A percentile compares a stretch with the other conserved stretches of the same genome.
Conservation (phyloP, 2,797 vertebrate species). For the Anguilla anguilla region DNA sequence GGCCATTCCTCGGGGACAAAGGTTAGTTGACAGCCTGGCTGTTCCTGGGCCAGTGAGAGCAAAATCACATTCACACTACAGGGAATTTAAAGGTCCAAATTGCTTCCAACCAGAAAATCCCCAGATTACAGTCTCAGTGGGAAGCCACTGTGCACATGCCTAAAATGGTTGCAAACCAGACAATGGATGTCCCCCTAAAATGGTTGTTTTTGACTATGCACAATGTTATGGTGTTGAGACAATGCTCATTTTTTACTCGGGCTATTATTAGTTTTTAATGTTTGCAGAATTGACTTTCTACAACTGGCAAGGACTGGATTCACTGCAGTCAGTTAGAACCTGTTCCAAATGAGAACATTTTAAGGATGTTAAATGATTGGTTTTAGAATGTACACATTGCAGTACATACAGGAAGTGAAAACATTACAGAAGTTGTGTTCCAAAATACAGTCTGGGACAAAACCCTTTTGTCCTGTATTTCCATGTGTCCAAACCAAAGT, state of each 20-base stretch:
- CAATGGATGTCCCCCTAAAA: not conserved
- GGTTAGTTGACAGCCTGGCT: not conserved
- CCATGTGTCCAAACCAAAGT: no score
- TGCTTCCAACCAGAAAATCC: not conserved
- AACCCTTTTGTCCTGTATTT: no score
- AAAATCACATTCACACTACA: slow-evolving; percentile 6
- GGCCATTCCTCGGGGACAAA: not conserved
- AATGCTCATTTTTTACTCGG: not conserved
- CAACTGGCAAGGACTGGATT: not conserved
- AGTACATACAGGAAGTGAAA: not conserved
- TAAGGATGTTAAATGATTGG: no score
- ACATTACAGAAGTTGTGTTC: not conserved
- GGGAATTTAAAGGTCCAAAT: not conserved
- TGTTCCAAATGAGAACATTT: not conserved
- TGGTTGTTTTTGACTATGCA: not conserved
- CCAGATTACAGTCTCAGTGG: slow-evolving; percentile 8
- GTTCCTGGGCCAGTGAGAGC: not conserved
- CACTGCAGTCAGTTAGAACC: not conserved
- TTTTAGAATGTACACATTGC: not conserved
- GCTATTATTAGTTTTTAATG: not conserved
- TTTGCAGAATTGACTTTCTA: not conserved
- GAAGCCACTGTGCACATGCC: not conserved
- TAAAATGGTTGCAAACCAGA: not conserved
- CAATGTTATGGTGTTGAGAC: not conserved
- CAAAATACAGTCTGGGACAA: no score